A percentile compares a stretch with the other conserved stretches of the same genome.
Conservation (phyloP, 1,140 invertebrate species). For the Globodera ellingtonae region DNA sequence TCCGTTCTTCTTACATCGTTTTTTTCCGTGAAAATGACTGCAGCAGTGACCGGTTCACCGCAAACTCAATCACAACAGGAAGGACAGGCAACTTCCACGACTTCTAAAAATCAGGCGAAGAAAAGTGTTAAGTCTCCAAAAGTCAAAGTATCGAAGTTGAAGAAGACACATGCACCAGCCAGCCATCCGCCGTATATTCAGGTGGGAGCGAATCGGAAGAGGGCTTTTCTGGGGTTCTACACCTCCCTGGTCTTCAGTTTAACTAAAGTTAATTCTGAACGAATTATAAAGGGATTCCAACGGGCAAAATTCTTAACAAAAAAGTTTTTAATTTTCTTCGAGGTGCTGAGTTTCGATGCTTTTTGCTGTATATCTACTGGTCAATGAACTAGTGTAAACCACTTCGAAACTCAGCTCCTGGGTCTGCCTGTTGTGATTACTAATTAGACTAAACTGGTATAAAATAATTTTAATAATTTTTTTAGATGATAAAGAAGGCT, state of each 20-base stretch:
- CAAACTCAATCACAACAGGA: neutral
- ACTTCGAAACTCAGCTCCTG: too few species aligned
- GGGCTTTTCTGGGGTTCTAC: neutral
- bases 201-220: neutral
- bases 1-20: neutral
- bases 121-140: conserved; percentile 18
- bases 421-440: too few species aligned
- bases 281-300: neutral
- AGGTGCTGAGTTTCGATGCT: neutral
- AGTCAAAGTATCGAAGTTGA: conserved; percentile 27
- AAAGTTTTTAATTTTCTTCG: neutral
- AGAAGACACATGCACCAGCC: conserved; percentile 34
- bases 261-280: too few species aligned
- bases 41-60: conserved; percentile 1
- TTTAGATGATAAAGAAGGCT: conserved; percentile 46
- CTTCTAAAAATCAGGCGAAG: conserved; percentile 2
- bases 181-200: conserved; percentile 34
- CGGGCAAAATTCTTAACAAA: neutral
- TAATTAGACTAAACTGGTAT: too few species aligned
- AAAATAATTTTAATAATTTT: neutral
- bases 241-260: neutral
- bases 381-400: neutral
- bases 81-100: neutral
- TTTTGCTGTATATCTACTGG: neutral
- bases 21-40: neutral